Percentiles rank a stretch among this genome's conserved stretches.
phyloP scores from a whole-genome alignment of 2,888 invertebrate genomes.

The Tyria jacobaeae region DNA sequence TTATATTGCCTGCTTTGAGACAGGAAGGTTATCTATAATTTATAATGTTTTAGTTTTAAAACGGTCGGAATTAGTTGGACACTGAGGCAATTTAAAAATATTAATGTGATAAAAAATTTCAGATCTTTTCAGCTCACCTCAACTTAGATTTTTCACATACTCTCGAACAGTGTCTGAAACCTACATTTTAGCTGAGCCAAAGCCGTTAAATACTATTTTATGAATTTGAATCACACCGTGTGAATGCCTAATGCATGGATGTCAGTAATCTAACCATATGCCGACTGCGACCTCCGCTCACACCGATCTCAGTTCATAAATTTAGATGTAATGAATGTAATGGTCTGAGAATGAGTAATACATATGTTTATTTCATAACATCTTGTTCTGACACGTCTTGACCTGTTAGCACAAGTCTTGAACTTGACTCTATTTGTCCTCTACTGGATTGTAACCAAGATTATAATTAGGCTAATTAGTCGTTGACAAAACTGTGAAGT shows the following conservation, averaged over 20 bases:
- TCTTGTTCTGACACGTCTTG: slow-evolving; percentile 76
- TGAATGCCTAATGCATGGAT: slow-evolving; percentile 12
- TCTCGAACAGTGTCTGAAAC: background rate
- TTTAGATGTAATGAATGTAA: slow-evolving; percentile 68
- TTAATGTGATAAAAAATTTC: no score
- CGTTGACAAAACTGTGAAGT: slow-evolving; percentile 59
- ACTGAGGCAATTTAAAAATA: background rate
- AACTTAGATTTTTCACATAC: background rate
- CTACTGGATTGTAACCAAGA: slow-evolving; percentile 70
- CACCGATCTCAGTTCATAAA: slow-evolving; percentile 62
- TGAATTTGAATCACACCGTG: slow-evolving; percentile 8
- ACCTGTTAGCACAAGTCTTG: slow-evolving; percentile 77
- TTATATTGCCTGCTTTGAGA: slow-evolving; percentile 5
- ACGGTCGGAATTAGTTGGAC: background rate
- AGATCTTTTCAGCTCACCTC: no score
- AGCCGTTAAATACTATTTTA: background rate
- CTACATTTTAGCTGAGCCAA: background rate
- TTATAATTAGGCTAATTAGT: slow-evolving; percentile 72
- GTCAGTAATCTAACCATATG: slow-evolving; percentile 24
- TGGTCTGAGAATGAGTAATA: slow-evolving; percentile 65
- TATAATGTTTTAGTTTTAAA: background rate
- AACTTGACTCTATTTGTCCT: slow-evolving; percentile 79
- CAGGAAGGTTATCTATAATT: slow-evolving; percentile 12
- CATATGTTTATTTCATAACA: slow-evolving; percentile 71
- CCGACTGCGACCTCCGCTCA: slow-evolving; percentile 30